Evolutionary conservation across 1,140 invertebrate species (phyloP), one percentile per base, ranked within the genome.

Genomic region (Drosophila seguyi): DNA sequence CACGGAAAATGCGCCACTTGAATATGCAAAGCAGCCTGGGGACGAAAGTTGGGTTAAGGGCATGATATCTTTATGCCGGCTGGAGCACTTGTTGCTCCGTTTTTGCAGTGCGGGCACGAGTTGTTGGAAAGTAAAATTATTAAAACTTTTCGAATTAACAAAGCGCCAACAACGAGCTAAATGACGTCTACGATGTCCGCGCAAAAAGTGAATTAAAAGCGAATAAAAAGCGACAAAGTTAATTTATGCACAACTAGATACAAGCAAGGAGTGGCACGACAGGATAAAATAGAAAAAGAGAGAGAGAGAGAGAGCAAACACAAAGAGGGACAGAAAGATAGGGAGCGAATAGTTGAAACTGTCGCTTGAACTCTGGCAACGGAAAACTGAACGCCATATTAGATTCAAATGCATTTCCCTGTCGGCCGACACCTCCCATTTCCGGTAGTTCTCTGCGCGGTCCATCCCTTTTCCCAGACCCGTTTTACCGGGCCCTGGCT

Each of bases 321-420:
- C 29, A 53, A 36, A 22, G 16, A 16, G 57, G 20, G 41, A 59
- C 20, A 41, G 22, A 29, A 31, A 20, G 5, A 31, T 62, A 36
- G 42, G 16, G n/a, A 31, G 57, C 47, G 20, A 81, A 69, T 76
- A 62, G 69, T 80, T 68, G 75, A 44, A 73, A 79, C 50, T 79
- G 76, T 79, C 53, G 58, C 36, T 25, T 56, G 79, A 75, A 58
- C 75, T 71, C 57, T 59, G 53, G 53, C 56, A 84, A 59, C 81
- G 76, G 81, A 84, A 84, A 74, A 84, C 65, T 71, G 81, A 84
- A 84, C 81, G 81, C 81, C 72, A 84, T 84, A 84, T 84, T 84
- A 84, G 81, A 84, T 84, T 84, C 81, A 76, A 84, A 84, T 84
- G 81, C 81, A 84, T 79, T 84, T 84, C 81, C 81, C 81, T 75